Conservation (phyloP, 2,113 vertebrate genomes). For the Sisor rabdophorus region DNA sequence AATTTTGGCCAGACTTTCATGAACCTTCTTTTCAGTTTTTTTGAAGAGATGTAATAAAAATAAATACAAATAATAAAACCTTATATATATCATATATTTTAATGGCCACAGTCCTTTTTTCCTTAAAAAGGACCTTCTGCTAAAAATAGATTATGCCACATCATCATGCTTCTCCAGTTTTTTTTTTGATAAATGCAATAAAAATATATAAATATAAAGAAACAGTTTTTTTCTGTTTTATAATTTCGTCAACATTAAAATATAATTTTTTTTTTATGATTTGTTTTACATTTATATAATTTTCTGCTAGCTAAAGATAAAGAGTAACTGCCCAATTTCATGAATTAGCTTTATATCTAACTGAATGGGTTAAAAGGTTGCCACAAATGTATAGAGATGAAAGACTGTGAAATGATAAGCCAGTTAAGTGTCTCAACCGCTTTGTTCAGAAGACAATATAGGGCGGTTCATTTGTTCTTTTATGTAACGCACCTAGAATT, state of each 20-base stretch:
- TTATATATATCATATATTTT: no score
- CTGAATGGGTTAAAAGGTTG: not conserved
- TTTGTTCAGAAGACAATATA: not conserved
- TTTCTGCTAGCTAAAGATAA: not conserved
- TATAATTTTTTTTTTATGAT: no score
- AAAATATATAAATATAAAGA: not conserved
- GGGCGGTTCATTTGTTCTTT: not conserved
- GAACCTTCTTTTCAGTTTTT: no score
- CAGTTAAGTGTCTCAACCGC: not conserved
- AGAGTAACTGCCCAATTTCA: not conserved
- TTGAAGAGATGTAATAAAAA: no score
- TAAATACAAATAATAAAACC: no score
- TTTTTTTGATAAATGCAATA: not conserved
- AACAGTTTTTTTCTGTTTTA: not conserved
- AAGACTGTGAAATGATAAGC: not conserved
- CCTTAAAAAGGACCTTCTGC: no score
- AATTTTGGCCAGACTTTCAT: conserved; percentile 28
- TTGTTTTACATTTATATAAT: no score
- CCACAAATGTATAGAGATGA: not conserved
- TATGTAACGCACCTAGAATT: no score
- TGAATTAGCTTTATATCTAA: not conserved
- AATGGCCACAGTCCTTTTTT: no score
- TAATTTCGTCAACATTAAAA: not conserved
- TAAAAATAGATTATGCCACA: no score
- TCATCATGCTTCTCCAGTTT: not conserved